Evolutionary conservation across 2,888 invertebrate genomes (phyloP), one percentile per base, ranked within the genome.

Genomic region (Nomada flava): DNA sequence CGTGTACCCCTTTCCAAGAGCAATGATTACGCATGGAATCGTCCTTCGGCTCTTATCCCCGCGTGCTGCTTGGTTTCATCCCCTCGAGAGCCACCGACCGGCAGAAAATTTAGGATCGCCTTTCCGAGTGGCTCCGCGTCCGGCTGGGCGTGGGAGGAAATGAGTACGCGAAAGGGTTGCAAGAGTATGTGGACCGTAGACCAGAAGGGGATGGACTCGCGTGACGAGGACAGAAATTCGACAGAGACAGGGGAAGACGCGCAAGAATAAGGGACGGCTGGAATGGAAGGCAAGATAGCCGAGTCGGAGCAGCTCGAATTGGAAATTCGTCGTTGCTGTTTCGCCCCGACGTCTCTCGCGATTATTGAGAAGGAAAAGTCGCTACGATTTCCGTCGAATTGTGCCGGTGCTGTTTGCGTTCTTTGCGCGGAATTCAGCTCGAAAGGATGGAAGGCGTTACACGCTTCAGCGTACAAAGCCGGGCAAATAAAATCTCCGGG

Each of bases 81-180:
- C 73, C 67, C 73, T 68, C 5, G 44, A 23, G 55, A 29, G 20
- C 42, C 65, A 47, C n/a, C 63, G 47, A 75, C 29, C 59, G 70
- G 44, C 60, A 47, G 79, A 85, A 83, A 87, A 87, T 87, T 86
- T 85, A 80, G 79, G 64, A 68, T 67, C 80, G 81, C 70, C 79
- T 81, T 85, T 87, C 77, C 75, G 85, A 77, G 77, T 74, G 65
- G 71, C 57, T 78, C 65, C 73, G 69, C 50, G 62, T 80, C 77
- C 83, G 74, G 67, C 36, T 65, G 23, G 52, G 20, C 78, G 70
- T 50, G 53, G 70, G 60, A 82, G 82, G 82, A 86, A 85, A 87
- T 76, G 76, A 79, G 20, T 20, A 87, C 62, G 77, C 23, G 64
- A 76, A 42, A 68, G 76, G 69, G 36, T 60, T 53, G 63, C 26